A percentile compares a stretch with the other conserved stretches of the same genome.
phyloP scores from a whole-genome alignment of 2,797 vertebrate genomes.

The Paramormyrops hopkinsi region DNA sequence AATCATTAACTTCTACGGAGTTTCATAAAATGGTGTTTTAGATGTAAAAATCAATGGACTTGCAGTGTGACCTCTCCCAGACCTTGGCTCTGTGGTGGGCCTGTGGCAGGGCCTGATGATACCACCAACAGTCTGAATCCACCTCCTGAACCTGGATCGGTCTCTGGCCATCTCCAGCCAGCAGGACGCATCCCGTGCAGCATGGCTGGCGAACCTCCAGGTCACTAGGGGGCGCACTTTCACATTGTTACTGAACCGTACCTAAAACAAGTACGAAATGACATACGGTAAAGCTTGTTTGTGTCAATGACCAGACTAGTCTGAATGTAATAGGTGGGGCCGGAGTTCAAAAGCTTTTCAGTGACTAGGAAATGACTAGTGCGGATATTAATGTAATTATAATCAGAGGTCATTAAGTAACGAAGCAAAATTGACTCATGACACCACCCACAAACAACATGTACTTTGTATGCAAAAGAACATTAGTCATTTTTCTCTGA shows the following conservation, averaged over 20 bases:
- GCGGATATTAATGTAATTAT: not conserved
- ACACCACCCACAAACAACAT: not conserved
- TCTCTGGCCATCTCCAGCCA: conserved; percentile 39
- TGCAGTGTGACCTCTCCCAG: conserved; percentile 22
- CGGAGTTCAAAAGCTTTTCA: not conserved
- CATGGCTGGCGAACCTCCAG: conserved; percentile 24
- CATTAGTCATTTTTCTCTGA: not conserved
- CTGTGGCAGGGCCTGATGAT: conserved; percentile 22
- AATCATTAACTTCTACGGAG: not conserved
- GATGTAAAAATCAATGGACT: not conserved
- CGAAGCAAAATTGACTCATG: not conserved
- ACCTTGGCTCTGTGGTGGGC: conserved; percentile 30
- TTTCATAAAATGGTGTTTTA: not conserved
- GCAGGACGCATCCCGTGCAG: conserved; percentile 29
- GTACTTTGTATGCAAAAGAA: not conserved
- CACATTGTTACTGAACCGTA: conserved; percentile 31
- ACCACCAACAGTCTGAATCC: conserved; percentile 22
- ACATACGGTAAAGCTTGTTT: not conserved
- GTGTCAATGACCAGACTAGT: not conserved
- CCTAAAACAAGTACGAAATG: conserved; percentile 19
- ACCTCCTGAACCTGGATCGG: conserved; percentile 31
- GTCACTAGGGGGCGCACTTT: conserved; percentile 26
- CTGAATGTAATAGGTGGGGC: not conserved
- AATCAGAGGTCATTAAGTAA: not conserved
- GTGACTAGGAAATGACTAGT: not conserved